A percentile compares a stretch with the other conserved stretches of the same genome.
Evolutionary conservation across 2,888 invertebrate genomes (phyloP).

Genomic region (Platycheirus rosarum): DNA sequence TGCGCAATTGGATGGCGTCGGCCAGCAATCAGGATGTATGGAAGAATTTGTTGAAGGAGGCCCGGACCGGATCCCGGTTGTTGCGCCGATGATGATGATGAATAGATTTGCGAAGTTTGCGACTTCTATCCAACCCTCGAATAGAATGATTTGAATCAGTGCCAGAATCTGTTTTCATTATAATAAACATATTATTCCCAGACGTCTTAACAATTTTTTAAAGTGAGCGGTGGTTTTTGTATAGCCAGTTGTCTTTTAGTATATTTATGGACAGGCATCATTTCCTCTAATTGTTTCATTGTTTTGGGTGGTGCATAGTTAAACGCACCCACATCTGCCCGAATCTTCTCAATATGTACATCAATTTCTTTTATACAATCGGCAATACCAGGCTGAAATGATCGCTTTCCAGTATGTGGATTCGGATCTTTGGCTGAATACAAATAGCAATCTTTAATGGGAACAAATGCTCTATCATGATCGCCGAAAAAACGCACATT

Average conservation of each 20-base stretch:
- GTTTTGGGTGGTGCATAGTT: constrained; percentile 89
- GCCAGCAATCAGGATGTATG: too few species aligned
- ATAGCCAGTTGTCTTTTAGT: constrained; percentile 77
- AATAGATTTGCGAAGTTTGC: constrained; percentile 4
- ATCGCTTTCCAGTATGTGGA: constrained; percentile 79
- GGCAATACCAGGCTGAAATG: constrained; percentile 85
- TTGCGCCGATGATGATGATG: too few species aligned
- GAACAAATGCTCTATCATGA: constrained; percentile 96
- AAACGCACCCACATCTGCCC: constrained; percentile 88
- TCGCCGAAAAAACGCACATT: constrained; percentile 98
- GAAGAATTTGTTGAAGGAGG: too few species aligned
- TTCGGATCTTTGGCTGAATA: constrained; percentile 91
- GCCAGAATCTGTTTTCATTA: constrained; percentile 80
- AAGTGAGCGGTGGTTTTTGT: constrained; percentile 81
- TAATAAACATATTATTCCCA: constrained; percentile 81
- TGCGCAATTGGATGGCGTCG: too few species aligned
- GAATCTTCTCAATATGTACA: constrained; percentile 89
- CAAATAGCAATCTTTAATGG: constrained; percentile 91
- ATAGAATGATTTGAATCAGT: constrained; percentile 80
- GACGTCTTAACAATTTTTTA: constrained; percentile 82
- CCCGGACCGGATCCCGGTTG: too few species aligned
- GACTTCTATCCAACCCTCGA: constrained; percentile 69
- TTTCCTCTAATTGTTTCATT: constrained; percentile 85
- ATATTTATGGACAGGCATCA: constrained; percentile 84
- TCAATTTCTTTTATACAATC: constrained; percentile 89